These are phyloP conservation scores for Ormyrus rosae DNA, from an alignment of 2,888 invertebrate species.

Conservation along the genomic window DNA sequence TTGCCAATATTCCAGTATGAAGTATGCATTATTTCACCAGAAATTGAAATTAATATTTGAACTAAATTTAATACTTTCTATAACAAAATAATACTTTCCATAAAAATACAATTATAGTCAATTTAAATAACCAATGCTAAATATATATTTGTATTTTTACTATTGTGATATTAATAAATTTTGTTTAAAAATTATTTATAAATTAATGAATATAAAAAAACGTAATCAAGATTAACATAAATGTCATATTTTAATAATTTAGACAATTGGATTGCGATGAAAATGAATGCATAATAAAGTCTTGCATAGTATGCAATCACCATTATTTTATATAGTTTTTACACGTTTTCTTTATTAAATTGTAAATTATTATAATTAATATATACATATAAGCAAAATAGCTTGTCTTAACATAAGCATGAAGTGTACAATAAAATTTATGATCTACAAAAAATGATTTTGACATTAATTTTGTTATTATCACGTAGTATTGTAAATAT, in stretches of 20 bases:
- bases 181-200: constrained; percentile 8
- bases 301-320: constrained; percentile 27
- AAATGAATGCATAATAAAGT: constrained; percentile 26
- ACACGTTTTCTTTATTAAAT: constrained; percentile 42
- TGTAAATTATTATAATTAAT: constrained; percentile 46
- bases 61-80: constrained; percentile 16
- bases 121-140: constrained; percentile 32
- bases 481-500: constrained; percentile 28
- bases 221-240: constrained; percentile 25
- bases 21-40: constrained; percentile 29
- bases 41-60: constrained; percentile 43
- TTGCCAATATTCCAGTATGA: constrained; percentile 16
- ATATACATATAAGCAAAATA: constrained; percentile 23
- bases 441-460: constrained; percentile 21
- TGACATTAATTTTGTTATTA: constrained; percentile 39
- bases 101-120: constrained; percentile 38
- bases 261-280: constrained; percentile 13
- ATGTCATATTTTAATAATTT: constrained; percentile 26
- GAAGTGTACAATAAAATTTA: constrained; percentile 31
- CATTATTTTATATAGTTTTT: constrained; percentile 43
- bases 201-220: constrained; percentile 20
- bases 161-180: constrained; percentile 51
- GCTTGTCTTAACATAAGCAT: constrained; percentile 32
- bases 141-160: constrained; percentile 48
- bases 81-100: constrained; percentile 16